Conservation (phyloP, 2,888 invertebrate genomes). For the Spodoptera picta region DNA sequence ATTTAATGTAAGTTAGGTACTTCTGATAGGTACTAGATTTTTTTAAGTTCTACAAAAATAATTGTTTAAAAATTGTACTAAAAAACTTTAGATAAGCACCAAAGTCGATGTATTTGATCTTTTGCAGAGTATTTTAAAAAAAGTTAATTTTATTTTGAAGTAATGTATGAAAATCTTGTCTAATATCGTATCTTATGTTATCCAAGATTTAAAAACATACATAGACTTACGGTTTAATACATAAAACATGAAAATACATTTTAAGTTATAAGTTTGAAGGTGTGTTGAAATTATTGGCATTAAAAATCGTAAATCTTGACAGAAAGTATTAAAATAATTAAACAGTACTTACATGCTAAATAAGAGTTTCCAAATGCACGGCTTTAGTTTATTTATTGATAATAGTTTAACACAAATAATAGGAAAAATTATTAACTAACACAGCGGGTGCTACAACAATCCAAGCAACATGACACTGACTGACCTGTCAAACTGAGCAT, state of each 20-base stretch:
- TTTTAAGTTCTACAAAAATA: too few species aligned
- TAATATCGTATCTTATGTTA: too few species aligned
- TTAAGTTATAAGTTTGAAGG: not conserved
- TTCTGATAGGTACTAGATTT: too few species aligned
- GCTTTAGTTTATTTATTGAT: not conserved
- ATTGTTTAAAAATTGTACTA: too few species aligned
- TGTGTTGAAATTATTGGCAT: slow-evolving; percentile 6
- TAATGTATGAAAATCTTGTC: too few species aligned
- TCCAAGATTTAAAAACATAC: too few species aligned
- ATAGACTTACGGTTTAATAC: not conserved
- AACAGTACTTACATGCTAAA: slow-evolving; percentile 40
- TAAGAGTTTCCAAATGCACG: slow-evolving; percentile 12
- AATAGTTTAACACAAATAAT: slow-evolving; percentile 25
- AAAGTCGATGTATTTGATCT: not conserved
- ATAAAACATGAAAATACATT: not conserved
- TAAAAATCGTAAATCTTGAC: slow-evolving; percentile 33
- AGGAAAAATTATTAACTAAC: slow-evolving; percentile 16
- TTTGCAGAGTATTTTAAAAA: not conserved
- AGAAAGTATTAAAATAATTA: slow-evolving; percentile 37
- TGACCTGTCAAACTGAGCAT: slow-evolving; percentile 23
- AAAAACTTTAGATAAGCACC: too few species aligned
- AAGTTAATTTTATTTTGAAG: too few species aligned
- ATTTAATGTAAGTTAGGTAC: too few species aligned
- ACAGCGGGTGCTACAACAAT: slow-evolving; percentile 18
- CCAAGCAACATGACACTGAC: slow-evolving; percentile 25